Evolutionary conservation across 2,888 invertebrate genomes (phyloP), one percentile per base, ranked within the genome.

Genomic region (Morinoia aosen): DNA sequence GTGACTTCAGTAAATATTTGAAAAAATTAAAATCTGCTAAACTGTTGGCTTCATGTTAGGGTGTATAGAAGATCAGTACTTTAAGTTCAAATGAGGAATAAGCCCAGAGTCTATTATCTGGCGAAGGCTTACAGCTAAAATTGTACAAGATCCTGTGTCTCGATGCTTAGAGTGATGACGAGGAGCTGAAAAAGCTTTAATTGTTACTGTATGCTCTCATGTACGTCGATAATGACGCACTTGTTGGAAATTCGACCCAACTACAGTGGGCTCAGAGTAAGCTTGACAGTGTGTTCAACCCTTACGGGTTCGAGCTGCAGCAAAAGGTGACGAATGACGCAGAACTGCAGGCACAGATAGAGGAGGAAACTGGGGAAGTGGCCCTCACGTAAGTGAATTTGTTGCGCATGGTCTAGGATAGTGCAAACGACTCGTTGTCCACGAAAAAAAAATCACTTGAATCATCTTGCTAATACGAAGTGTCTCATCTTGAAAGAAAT

Each of bases 151-250:
- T 95, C 10, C 57, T 95, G n/a, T 56, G 56, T 40, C 12, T 61
- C 16, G 64, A 95, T 76, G 76, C 16, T 0, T 48, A n/a, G 19
- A 12, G 39, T 33, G 95, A 76, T 40, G 10, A 19, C 33, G 33
- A 93, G 14, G 76, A 95, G 48, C 10, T 76, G 2, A 1, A 39
- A 5, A 58, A 11, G 19, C 8, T 95, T 7, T 76, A 95, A 40
- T 40, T 3, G 0, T 14, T n/a, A 33, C 33, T 95, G 12, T 95
- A 95, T 40, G 25, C 56, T n/a, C 33, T 95, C 1, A 88, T 88
- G 33, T 95, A 95, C 57, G 76, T 95, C 76, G 95, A 95, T 61
- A 76, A 95, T 76, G 76, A 19, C 16, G 76, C 95, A 11, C 39
- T 95, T 12, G 48, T 61, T 3, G 88, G 88, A 7, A 95, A 33